Conservation (phyloP, 2,113 vertebrate species). For the Nannospalax galili region DNA sequence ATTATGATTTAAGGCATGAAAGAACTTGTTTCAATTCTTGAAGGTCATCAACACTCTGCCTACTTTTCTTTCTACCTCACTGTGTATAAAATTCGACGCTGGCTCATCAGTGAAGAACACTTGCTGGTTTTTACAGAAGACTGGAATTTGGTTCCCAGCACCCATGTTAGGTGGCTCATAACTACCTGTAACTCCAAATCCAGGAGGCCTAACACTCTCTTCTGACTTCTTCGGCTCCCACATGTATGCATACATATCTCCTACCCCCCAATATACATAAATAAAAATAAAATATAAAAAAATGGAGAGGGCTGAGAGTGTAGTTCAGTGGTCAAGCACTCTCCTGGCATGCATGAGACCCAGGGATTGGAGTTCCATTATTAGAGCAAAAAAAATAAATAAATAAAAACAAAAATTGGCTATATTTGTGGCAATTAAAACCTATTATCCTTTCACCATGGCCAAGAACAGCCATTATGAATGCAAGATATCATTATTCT, state of each 20-base stretch:
- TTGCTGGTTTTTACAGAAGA: no score
- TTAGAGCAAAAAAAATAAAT: background rate
- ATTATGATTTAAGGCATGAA: background rate
- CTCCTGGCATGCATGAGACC: background rate
- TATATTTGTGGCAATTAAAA: conserved; percentile 45
- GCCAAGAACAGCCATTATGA: background rate
- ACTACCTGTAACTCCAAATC: no score
- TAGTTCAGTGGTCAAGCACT: background rate
- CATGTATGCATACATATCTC: no score
- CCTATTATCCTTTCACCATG: background rate
- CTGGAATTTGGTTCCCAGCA: no score
- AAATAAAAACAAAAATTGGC: background rate
- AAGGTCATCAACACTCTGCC: background rate
- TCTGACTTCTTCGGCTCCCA: no score
- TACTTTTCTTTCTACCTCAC: background rate
- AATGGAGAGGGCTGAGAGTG: no score
- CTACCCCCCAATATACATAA: no score
- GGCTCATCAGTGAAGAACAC: no score
- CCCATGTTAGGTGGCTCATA: no score
- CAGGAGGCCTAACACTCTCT: no score
- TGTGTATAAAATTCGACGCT: background rate
- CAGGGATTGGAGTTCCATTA: background rate
- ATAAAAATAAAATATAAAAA: no score
- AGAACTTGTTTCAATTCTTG: background rate
- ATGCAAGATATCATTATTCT: conserved; percentile 34